Conservation (phyloP, 2,888 invertebrate genomes). For the Diabrotica balteata region DNA sequence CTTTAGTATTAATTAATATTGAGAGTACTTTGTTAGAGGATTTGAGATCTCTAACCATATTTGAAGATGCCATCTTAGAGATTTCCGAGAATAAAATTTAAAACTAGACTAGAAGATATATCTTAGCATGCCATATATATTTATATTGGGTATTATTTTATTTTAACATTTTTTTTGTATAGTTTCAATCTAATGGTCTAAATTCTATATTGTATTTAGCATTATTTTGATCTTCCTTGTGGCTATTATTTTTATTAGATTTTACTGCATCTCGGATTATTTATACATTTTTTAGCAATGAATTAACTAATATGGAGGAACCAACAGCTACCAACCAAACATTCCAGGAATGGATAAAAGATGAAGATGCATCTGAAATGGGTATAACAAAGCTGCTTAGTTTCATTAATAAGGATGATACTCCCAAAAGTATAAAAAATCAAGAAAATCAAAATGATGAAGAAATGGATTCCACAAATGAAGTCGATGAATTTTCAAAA, state of each 20-base stretch:
- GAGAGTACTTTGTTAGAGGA: too few relatives aligned
- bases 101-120: too few relatives aligned
- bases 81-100: too few relatives aligned
- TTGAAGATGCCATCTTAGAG: too few relatives aligned
- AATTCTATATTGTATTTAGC: conserved; percentile 1
- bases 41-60: too few relatives aligned
- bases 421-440: conserved; percentile 10
- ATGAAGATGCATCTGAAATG: conserved; percentile 28
- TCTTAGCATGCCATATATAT: too few relatives aligned
- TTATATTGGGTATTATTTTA: too few relatives aligned
- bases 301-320: too few relatives aligned
- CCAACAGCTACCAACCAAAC: conserved; percentile 25
- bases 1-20: too few relatives aligned
- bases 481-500: conserved; percentile 40
- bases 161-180: too few relatives aligned
- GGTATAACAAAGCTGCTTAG: conserved; percentile 39
- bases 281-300: too few relatives aligned
- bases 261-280: too few relatives aligned
- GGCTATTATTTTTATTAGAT: conserved; percentile 14
- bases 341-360: neutral
- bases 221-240: conserved; percentile 4
- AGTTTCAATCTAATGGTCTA: neutral
- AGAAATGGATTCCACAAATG: conserved; percentile 25
- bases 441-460: conserved; percentile 7
- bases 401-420: conserved; percentile 37